phyloP scores from a whole-genome alignment of 2,888 invertebrate genomes.

The Spisula subtruncata region DNA sequence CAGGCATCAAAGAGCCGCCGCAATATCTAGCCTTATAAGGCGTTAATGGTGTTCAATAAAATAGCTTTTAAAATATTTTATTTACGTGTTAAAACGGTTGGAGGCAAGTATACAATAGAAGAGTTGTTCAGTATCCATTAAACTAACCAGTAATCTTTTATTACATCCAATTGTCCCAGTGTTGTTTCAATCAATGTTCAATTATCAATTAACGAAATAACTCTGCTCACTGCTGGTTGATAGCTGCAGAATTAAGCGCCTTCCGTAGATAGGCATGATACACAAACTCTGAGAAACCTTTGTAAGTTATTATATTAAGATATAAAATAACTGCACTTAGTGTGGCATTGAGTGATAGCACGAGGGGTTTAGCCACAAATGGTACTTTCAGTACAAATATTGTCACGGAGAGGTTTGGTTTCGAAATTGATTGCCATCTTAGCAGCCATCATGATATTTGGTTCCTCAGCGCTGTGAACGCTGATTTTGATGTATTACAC shows the following conservation, averaged over 20 bases:
- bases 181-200: background rate
- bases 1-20: no score
- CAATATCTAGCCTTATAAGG: no score
- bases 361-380: no score
- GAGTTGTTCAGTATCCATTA: background rate
- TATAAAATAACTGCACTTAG: no score
- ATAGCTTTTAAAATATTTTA: conserved; percentile 1
- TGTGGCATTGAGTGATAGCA: no score
- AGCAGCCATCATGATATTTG: no score
- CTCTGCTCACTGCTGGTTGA: background rate
- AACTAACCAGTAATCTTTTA: background rate
- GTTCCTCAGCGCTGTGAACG: no score
- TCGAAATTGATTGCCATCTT: no score
- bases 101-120: background rate
- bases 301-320: background rate
- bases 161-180: background rate
- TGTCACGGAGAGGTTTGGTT: no score
- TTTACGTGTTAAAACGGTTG: background rate
- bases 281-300: background rate
- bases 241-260: background rate
- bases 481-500: no score
- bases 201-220: conserved; percentile 1
- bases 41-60: background rate
- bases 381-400: no score
- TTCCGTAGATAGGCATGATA: background rate